phyloP scores from a whole-genome alignment of 1,140 invertebrate species.

The Portunus trituberculatus region DNA sequence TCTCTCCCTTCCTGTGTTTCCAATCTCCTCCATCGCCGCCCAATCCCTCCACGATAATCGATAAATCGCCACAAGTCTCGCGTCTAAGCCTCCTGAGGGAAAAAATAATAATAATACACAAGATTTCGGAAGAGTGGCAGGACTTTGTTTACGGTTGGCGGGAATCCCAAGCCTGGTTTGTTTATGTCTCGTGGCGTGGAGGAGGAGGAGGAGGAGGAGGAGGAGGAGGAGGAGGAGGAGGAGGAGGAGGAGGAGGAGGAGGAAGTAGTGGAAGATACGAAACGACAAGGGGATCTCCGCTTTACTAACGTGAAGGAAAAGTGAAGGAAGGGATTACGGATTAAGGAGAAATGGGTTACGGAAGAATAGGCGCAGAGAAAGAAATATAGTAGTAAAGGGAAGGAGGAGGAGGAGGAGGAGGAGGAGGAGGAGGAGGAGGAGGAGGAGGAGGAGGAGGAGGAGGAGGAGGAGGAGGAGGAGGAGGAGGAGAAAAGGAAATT shows the following conservation, averaged over 20 bases:
- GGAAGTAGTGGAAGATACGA: no score
- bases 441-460: not conserved
- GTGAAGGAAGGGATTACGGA: not conserved
- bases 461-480: not conserved
- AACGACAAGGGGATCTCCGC: not conserved
- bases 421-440: not conserved
- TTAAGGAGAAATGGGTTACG: not conserved
- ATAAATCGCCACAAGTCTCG: not conserved
- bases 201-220: not conserved
- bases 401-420: not conserved
- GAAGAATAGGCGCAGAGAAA: not conserved
- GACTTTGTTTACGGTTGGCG: not conserved
- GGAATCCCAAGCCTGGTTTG: not conserved
- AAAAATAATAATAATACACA: not conserved
- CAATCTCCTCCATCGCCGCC: not conserved
- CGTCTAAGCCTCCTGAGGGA: not conserved
- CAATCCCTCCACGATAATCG: conserved; percentile 18
- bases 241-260: not conserved
- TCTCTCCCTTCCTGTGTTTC: no score
- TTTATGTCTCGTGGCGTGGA: not conserved
- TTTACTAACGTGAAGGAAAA: not conserved
- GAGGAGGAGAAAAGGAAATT: not conserved
- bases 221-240: not conserved
- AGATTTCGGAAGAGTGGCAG: not conserved
- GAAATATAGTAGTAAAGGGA: not conserved